Conservation (phyloP, 2,888 invertebrate species). For the Lepetodrilus schrolli region DNA sequence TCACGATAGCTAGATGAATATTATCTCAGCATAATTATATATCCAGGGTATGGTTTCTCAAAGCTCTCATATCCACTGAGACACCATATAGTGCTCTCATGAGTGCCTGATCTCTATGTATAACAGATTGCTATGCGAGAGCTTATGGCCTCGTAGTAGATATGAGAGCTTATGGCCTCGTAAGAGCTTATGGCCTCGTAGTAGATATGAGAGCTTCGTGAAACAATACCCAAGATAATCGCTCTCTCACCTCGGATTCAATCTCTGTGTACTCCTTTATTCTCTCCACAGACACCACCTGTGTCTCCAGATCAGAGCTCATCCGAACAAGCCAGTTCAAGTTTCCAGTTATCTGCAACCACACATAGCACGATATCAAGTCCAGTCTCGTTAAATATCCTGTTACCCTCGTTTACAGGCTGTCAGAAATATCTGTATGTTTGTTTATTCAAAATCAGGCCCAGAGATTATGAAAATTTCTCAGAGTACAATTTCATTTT, state of each 20-base stretch:
- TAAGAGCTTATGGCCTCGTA: too few species aligned
- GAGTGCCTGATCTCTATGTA: too few species aligned
- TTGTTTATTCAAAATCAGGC: too few species aligned
- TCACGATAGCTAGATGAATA: too few species aligned
- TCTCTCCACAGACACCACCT: constrained; percentile 96
- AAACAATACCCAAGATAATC: neutral
- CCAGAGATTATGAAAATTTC: too few species aligned
- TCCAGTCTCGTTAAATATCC: neutral
- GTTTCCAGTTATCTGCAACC: constrained; percentile 94
- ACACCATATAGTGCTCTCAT: too few species aligned
- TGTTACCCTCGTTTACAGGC: neutral
- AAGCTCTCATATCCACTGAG: too few species aligned
- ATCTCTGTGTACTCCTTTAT: constrained; percentile 91
- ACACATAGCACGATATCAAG: neutral
- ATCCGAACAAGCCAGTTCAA: constrained; percentile 97
- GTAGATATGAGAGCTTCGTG: neutral
- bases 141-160: too few species aligned
- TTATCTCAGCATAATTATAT: too few species aligned
- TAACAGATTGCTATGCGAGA: too few species aligned
- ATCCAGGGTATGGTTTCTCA: too few species aligned
- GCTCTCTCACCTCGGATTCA: constrained; percentile 71
- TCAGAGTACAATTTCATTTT: too few species aligned
- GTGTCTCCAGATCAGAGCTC: constrained; percentile 96
- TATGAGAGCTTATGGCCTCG: neutral
- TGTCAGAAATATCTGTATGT: neutral